phyloP scores from a whole-genome alignment of 2,113 vertebrate genomes.

The Conger conger region DNA sequence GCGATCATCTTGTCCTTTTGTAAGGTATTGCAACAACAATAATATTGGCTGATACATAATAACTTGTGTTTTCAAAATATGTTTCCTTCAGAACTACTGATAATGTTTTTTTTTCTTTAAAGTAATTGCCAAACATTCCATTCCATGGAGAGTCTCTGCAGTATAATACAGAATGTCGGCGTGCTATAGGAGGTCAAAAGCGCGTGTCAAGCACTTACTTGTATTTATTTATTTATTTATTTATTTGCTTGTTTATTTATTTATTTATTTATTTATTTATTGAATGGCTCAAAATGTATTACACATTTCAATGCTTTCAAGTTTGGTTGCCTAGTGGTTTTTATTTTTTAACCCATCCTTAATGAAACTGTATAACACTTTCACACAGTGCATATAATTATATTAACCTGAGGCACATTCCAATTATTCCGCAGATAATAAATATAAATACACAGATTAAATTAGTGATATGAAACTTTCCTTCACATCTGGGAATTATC shows the following conservation, averaged over 20 bases:
- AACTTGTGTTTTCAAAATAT: not conserved
- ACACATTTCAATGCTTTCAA: not conserved
- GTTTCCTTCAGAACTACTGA: not conserved
- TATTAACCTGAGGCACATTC: not conserved
- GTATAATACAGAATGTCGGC: not conserved
- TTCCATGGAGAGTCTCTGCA: not conserved
- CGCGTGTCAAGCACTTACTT: not conserved
- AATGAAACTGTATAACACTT: not conserved
- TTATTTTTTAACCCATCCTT: not conserved
- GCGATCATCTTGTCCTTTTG: not conserved
- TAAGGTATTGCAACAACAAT: not conserved
- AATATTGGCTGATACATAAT: not conserved
- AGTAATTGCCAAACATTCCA: not conserved
- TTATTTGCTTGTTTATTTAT: not conserved
- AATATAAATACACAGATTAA: not conserved
- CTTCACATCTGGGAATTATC: too few species aligned
- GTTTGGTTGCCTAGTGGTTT: not conserved
- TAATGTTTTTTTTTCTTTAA: too few species aligned
- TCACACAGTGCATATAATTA: not conserved
- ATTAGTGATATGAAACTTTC: too few species aligned
- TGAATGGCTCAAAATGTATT: not conserved
- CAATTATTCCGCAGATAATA: not conserved
- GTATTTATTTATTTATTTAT: not conserved
- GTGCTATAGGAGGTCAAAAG: not conserved
- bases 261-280: not conserved